Percentiles rank a stretch among this genome's conserved stretches.
These are phyloP conservation scores for Procavia capensis DNA, from an alignment of 2,113 vertebrate genomes.

Conservation along the genomic window DNA sequence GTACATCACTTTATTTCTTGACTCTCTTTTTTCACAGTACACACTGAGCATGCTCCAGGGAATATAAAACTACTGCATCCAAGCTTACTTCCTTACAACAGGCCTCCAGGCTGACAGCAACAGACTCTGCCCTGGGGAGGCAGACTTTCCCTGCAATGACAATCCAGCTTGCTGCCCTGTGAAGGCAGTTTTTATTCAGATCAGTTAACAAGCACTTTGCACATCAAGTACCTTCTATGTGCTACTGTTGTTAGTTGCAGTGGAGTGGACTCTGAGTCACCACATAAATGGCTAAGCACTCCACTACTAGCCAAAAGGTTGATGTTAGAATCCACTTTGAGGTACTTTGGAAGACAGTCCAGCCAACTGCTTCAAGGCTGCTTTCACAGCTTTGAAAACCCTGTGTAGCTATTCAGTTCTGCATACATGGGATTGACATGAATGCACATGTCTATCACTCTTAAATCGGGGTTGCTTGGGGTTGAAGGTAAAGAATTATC, in stretches of 20 bases:
- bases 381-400: too few species aligned
- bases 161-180: not conserved
- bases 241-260: not conserved
- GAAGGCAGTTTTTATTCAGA: not conserved
- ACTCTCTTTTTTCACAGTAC: not conserved
- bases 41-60: not conserved
- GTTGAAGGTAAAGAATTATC: not conserved
- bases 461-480: not conserved
- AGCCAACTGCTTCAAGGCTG: too few species aligned
- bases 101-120: not conserved
- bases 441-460: not conserved
- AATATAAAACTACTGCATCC: not conserved
- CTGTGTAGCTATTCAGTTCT: too few species aligned
- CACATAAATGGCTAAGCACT: not conserved
- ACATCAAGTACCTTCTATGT: not conserved
- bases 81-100: not conserved
- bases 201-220: not conserved
- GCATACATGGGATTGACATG: too few species aligned
- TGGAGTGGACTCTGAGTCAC: not conserved
- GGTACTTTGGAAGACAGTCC: too few species aligned
- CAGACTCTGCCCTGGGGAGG: not conserved
- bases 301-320: too few species aligned
- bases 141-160: not conserved
- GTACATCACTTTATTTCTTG: not conserved
- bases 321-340: too few species aligned